Evolutionary conservation across 2,797 vertebrate genomes (phyloP).

Genomic region (Rhynchonycteris naso): DNA sequence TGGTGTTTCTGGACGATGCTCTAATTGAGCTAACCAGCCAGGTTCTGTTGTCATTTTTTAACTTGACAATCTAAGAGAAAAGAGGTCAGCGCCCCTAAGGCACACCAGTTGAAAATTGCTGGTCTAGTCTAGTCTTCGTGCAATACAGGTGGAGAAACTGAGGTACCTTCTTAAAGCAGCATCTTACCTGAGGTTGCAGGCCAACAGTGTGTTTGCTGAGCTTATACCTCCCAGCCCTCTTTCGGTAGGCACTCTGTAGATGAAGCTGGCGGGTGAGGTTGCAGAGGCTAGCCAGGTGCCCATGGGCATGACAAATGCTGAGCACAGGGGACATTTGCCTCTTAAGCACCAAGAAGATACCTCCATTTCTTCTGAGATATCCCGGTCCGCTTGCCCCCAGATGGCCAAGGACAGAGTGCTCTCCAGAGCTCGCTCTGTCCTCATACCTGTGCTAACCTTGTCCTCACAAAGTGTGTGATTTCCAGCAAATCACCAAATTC

Average conservation of each 20-base stretch:
- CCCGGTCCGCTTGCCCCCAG: background rate
- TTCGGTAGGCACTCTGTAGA: background rate
- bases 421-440: too few relatives aligned
- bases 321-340: background rate
- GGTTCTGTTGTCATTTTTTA: too few relatives aligned
- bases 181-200: background rate
- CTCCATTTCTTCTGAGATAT: background rate
- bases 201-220: background rate
- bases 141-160: background rate
- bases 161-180: background rate
- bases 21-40: too few relatives aligned
- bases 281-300: background rate
- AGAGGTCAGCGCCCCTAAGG: too few relatives aligned
- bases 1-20: too few relatives aligned
- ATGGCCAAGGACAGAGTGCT: background rate
- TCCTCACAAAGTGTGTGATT: background rate
- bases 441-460: background rate
- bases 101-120: too few relatives aligned
- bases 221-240: background rate
- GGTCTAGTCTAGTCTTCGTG: background rate
- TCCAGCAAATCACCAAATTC: background rate
- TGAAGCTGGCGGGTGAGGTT: rapidly evolving
- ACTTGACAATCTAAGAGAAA: too few relatives aligned
- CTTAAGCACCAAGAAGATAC: background rate
- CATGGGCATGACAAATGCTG: rapidly evolving